Conservation (phyloP, 2,797 vertebrate species). For the Cryptoblepharus egeriae region DNA sequence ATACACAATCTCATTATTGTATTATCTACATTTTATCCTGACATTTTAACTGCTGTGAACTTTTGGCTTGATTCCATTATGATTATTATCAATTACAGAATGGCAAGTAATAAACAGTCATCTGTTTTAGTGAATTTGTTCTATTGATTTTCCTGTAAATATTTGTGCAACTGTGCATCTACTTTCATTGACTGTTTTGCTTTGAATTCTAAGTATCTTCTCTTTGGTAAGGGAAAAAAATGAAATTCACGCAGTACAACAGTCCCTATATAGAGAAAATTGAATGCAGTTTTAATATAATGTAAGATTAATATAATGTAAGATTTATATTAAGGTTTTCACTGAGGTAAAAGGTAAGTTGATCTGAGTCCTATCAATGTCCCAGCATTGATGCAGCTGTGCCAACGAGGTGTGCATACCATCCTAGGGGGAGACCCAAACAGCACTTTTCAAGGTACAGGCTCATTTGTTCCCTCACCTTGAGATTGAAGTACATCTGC, state of each 20-base stretch:
- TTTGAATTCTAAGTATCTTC: constrained; percentile 2
- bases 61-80: constrained; percentile 11
- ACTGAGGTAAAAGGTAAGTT: too few species aligned
- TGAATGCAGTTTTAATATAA: not conserved
- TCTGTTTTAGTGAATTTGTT: constrained; percentile 21
- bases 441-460: too few species aligned
- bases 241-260: not conserved
- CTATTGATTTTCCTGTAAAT: constrained; percentile 40
- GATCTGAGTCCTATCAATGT: too few species aligned
- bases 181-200: constrained; percentile 27
- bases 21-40: constrained; percentile 38
- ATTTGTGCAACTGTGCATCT: constrained; percentile 16
- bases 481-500: too few species aligned
- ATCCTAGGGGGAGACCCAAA: too few species aligned
- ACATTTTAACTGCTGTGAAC: constrained; percentile 46
- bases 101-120: constrained; percentile 19
- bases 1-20: constrained; percentile 38
- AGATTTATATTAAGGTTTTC: not conserved
- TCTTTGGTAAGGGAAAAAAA: not conserved
- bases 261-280: not conserved
- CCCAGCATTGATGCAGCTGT: too few species aligned
- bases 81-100: constrained; percentile 30
- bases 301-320: not conserved
- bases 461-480: too few species aligned
- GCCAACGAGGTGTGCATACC: too few species aligned